Base-by-base conservation (phyloP, 2,113 vertebrate species). In the Alligator mississippiensis region DNA sequence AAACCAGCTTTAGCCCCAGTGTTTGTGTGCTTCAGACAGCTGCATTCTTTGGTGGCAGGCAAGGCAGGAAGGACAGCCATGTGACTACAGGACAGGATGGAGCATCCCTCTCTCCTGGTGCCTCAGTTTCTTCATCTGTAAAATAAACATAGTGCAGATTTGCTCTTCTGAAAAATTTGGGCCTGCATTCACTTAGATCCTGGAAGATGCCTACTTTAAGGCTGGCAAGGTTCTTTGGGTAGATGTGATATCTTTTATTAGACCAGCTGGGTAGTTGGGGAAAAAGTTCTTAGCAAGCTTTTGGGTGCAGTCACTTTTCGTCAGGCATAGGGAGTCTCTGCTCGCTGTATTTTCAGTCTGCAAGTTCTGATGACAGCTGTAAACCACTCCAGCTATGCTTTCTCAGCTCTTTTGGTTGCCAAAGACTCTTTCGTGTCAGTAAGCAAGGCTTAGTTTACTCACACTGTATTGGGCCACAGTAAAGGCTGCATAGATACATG, bases 321-420 rank as follows among this genome's bases (percentile, higher is more conserved):
- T 47, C 47, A 47, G 47, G 47, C 47, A 47, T 47, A 47, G 47
- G 47, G 47, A 47, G 47, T 47, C 47, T 47, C 47, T 47, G 47
- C 47, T 47, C 47, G 3, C 17, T 58, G 55, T 25, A 55, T 82
- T 38, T 63, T 57, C 6, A 57, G 6, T 66, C 54, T 18, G 25
- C 24, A 21, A 84, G 58, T 17, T 17, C 16, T 61, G 30, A 30
- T 27, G 38, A 61, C 21, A 3, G 25, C 30, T 58, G 19, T 16
- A 5, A 74, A 38, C 38, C 24, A 47, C 38, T 80, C 0, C 1
- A 70, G 84, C 59, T 55, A 61, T 60, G 25, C 54, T 60, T 30
- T 61, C 6, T 0, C 0, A 0, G 27, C 60, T 63, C 38, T 74
- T 1, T 0, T 27, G 30, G 22, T 62, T 59, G 25, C 59, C 9